Percentiles rank a stretch among this genome's conserved stretches.
These are phyloP conservation scores for Drosophila greeni DNA, from an alignment of 2,888 invertebrate species.

Conservation along the genomic window DNA sequence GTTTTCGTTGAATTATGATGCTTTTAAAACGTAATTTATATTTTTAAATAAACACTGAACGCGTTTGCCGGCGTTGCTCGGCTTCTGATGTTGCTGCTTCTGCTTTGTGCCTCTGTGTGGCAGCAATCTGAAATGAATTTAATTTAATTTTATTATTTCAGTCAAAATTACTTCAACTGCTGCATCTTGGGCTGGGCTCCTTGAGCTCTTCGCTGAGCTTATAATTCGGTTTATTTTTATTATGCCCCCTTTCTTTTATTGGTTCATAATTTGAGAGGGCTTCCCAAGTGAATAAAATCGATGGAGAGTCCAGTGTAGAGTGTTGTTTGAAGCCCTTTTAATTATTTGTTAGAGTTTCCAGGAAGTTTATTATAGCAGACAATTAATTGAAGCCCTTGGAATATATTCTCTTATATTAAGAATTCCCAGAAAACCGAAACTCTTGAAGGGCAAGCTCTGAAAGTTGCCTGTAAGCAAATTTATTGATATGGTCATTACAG, in stretches of 20 bases:
- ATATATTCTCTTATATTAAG: not conserved
- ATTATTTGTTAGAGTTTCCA: not conserved
- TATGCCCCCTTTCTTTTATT: constrained; percentile 47
- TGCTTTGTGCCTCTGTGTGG: constrained; percentile 35
- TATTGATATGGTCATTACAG: constrained; percentile 67
- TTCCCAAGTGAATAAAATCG: constrained; percentile 46
- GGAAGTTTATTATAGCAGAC: not conserved
- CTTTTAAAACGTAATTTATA: constrained; percentile 73
- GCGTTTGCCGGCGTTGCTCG: constrained; percentile 26
- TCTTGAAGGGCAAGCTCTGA: not conserved
- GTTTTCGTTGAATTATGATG: constrained; percentile 73
- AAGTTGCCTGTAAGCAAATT: constrained; percentile 25
- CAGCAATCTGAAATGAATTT: constrained; percentile 69
- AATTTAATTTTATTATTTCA: constrained; percentile 72
- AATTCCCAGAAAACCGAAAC: constrained; percentile 3
- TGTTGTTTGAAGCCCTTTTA: not conserved
- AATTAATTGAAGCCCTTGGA: not conserved
- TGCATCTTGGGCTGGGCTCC: constrained; percentile 23
- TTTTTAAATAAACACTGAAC: constrained; percentile 71
- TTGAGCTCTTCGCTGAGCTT: constrained; percentile 59
- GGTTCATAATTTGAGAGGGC: constrained; percentile 50
- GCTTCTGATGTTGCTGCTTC: constrained; percentile 40
- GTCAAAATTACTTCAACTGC: constrained; percentile 53
- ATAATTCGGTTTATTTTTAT: constrained; percentile 60
- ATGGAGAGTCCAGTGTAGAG: not conserved